Conservation (phyloP, 2,797 vertebrate genomes). For the Carcharodon carcharias region DNA sequence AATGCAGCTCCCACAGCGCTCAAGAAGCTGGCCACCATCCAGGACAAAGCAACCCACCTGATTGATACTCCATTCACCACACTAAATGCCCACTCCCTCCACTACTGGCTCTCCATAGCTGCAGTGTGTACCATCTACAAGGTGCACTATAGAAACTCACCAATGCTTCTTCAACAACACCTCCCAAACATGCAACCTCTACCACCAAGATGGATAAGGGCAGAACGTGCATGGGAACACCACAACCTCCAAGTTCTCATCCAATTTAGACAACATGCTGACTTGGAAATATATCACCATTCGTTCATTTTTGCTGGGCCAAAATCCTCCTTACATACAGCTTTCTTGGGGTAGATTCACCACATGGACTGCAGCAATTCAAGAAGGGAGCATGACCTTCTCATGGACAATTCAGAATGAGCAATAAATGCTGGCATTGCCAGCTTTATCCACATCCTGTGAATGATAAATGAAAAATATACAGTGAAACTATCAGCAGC, state of each 20-base stretch:
- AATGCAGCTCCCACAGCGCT: background rate
- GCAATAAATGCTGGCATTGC: background rate
- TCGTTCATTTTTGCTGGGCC: background rate
- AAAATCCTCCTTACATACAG: background rate
- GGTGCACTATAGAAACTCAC: background rate
- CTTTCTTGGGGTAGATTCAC: too few species aligned
- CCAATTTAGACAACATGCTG: background rate
- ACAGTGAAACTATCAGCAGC: background rate
- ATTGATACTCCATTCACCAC: background rate
- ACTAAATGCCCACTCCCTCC: background rate
- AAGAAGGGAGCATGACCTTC: background rate
- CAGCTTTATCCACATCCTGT: background rate
- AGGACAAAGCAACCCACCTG: background rate
- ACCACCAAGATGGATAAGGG: background rate
- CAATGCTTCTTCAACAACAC: background rate
- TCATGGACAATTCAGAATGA: background rate
- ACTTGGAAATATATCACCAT: background rate
- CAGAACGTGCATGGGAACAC: background rate
- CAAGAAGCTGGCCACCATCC: background rate
- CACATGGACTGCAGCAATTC: background rate
- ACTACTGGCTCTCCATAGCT: background rate
- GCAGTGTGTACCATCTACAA: background rate
- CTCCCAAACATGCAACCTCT: background rate
- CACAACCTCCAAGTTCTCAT: background rate
- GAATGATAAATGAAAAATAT: background rate